Evolutionary conservation across 1,140 invertebrate species (phyloP).

Genomic region (Drosophila lini): DNA sequence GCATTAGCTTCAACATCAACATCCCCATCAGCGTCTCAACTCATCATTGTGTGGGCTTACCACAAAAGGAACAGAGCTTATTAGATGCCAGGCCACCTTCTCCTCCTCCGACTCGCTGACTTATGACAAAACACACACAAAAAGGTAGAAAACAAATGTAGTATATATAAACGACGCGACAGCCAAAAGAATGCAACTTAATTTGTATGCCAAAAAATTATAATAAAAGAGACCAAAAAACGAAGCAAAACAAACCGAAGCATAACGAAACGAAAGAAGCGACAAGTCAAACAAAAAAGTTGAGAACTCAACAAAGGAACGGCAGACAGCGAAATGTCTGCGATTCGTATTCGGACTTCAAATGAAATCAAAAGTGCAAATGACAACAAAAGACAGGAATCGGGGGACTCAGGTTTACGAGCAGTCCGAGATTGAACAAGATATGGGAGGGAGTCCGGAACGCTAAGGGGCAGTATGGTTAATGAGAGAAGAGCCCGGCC

Average conservation of each 20-base stretch:
- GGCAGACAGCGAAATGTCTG: constrained; percentile 57
- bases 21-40: constrained; percentile 25
- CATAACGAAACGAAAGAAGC: constrained; percentile 47
- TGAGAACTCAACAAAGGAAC: constrained; percentile 58
- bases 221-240: constrained; percentile 40
- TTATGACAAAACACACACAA: constrained; percentile 34
- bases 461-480: constrained; percentile 7
- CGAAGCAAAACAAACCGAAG: constrained; percentile 24
- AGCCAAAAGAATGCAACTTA: constrained; percentile 64
- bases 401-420: constrained; percentile 36
- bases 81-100: constrained; percentile 36
- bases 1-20: constrained; percentile 32
- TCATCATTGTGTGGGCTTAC: constrained; percentile 58
- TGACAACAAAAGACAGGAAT: constrained; percentile 74
- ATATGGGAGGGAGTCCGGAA: background rate
- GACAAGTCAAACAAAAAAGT: constrained; percentile 67
- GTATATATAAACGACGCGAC: constrained; percentile 26
- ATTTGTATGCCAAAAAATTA: constrained; percentile 66
- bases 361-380: constrained; percentile 82
- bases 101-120: constrained; percentile 4
- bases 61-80: constrained; percentile 39
- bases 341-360: constrained; percentile 60
- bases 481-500: constrained; percentile 21
- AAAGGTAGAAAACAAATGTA: constrained; percentile 19
- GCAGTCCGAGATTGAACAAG: constrained; percentile 1